phyloP scores from a whole-genome alignment of 2,888 invertebrate genomes.

The Andrena praecox region DNA sequence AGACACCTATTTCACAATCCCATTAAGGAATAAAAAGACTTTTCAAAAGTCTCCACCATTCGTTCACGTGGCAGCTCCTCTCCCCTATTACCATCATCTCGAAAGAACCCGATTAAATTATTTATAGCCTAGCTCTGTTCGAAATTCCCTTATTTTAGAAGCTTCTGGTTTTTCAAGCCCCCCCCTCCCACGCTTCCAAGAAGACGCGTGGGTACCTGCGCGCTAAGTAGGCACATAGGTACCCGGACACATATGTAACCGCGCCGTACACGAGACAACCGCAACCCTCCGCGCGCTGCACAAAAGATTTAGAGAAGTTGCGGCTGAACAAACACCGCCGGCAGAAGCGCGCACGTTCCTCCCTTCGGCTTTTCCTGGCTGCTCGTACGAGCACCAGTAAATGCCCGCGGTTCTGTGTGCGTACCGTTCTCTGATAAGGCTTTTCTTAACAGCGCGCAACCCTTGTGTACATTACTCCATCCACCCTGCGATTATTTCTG shows the following conservation, averaged over 20 bases:
- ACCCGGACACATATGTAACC: conserved; percentile 66
- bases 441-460: conserved; percentile 51
- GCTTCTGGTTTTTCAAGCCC: neutral
- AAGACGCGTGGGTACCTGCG: conserved; percentile 41
- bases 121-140: neutral
- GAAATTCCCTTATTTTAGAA: conserved; percentile 6
- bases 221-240: conserved; percentile 53
- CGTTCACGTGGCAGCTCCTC: neutral
- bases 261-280: conserved; percentile 69
- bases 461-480: conserved; percentile 19
- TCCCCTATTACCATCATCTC: neutral
- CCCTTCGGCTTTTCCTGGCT: conserved; percentile 71
- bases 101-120: neutral
- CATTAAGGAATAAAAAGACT: too few relatives aligned
- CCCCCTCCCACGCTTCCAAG: neutral
- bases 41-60: neutral
- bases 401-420: conserved; percentile 46
- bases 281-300: conserved; percentile 72
- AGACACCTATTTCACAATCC: too few relatives aligned
- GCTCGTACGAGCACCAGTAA: conserved; percentile 46
- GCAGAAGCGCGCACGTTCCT: conserved; percentile 76
- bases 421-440: conserved; percentile 51
- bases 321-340: conserved; percentile 84
- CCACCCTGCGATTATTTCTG: conserved; percentile 3
- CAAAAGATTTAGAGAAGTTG: conserved; percentile 85